These are phyloP conservation scores for Bovichtus variegatus DNA, from an alignment of 2,797 vertebrate species.

Conservation along the genomic window DNA sequence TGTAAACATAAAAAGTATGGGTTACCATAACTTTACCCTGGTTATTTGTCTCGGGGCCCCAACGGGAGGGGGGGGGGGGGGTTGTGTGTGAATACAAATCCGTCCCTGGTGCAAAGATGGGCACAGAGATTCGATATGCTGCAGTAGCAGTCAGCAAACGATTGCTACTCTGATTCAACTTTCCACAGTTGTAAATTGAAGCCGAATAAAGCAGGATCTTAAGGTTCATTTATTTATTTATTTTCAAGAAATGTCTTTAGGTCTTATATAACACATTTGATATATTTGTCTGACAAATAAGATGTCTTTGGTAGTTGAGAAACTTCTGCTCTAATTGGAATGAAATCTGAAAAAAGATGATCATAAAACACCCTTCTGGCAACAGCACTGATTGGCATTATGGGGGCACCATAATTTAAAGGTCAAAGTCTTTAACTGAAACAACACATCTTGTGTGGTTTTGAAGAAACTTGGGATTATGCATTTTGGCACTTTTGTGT, in stretches of 20 bases:
- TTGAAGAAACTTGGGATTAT: background rate
- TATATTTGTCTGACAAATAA: background rate
- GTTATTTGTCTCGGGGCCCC: background rate
- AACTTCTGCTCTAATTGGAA: background rate
- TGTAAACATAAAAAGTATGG: background rate
- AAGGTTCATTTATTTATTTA: background rate
- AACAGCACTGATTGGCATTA: background rate
- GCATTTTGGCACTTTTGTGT: background rate
- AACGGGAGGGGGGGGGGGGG: background rate
- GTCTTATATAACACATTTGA: background rate
- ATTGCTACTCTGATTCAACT: background rate
- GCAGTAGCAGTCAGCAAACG: background rate
- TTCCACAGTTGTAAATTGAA: background rate
- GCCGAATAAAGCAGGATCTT: background rate
- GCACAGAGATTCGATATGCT: too few relatives aligned
- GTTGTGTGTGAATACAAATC: too few relatives aligned
- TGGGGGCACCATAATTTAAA: background rate
- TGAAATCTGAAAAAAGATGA: slow-evolving; percentile 4
- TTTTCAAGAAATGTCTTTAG: background rate
- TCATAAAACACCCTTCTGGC: background rate
- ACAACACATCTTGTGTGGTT: background rate
- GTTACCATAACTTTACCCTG: background rate
- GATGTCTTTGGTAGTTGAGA: background rate
- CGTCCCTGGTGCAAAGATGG: too few relatives aligned
- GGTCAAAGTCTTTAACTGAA: background rate